Base-by-base conservation (phyloP, 2,113 vertebrate genomes). In the Podarcis raffonei region DNA sequence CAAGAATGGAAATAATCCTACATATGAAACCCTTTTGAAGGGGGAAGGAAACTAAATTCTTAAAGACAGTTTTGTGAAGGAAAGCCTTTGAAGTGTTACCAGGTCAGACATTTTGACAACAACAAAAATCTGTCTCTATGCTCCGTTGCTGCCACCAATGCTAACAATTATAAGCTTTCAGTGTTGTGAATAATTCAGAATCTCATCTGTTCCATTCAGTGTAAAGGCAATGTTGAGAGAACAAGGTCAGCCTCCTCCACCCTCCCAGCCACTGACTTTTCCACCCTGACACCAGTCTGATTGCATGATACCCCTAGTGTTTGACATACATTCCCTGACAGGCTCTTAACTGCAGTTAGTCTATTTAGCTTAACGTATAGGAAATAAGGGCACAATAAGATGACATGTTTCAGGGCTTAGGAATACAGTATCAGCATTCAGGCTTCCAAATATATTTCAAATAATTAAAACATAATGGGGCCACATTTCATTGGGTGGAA, bases 161-260 rank as follows among this genome's bases (percentile, higher is more conserved):
- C 97, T 97, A 97, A 98, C 94, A 88, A 97, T 97, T 98, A 97
- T 87, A 96, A 96, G 96, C 97, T 97, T 97, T 97, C 98, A 97
- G 95, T 94, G 96, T 94, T 95, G 97, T 98, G 97, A 98, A 98
- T 99, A 98, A 99, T 98, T 98, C 97, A 98, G 97, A 93, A 94
- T 94, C 90, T 98, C 97, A 97, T 97, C 97, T 97, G 94, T 95
- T 96, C 95, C 86, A 81, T 95, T 95, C 96, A 92, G 81, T 81
- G 94, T 94, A 95, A 96, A 96, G 94, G 95, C 95, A 95, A 96
- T n/a, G 91, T 94, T 96, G 92, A 94, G 95, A 97, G 95, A 97
- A 97, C 95, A 97, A 97, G 97, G 96, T 97, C 96, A 95, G 93
- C 93, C 90, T 95, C 94, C 96, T 95, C 94, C 90, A 3, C 95